These are phyloP conservation scores for Mesitornis unicolor DNA, from an alignment of 2,113 vertebrate genomes.

Conservation along the genomic window DNA sequence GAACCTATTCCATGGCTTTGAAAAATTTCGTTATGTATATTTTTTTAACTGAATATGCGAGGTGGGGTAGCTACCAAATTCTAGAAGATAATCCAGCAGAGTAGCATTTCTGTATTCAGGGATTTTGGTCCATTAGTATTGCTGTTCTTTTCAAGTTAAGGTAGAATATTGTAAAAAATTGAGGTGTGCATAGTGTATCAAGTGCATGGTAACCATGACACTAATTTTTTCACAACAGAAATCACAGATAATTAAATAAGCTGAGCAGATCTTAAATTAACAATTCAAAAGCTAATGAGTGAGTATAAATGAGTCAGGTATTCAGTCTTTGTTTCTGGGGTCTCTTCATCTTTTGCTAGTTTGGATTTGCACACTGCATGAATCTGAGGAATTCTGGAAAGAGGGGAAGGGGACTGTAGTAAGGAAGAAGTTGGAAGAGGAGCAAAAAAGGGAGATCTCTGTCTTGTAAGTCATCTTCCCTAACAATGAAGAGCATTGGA, in stretches of 20 bases:
- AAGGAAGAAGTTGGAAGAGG: neutral
- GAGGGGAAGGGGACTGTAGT: neutral
- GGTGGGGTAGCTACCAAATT: neutral
- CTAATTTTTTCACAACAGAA: neutral
- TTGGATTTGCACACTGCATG: neutral
- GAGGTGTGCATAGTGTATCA: neutral
- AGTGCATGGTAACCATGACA: neutral
- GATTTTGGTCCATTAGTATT: neutral
- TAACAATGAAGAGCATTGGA: neutral
- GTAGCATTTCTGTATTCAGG: neutral
- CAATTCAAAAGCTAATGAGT: neutral
- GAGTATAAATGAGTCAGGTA: neutral
- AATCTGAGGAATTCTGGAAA: neutral
- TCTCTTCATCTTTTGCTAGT: neutral
- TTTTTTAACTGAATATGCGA: neutral
- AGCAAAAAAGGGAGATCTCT: neutral
- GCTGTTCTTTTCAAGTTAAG: neutral
- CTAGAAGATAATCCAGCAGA: neutral
- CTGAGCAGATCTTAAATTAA: neutral
- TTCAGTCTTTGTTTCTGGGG: neutral
- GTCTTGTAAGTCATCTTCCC: neutral
- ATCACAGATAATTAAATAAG: neutral
- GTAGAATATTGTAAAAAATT: neutral
- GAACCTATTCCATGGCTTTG: neutral
- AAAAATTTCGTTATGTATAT: neutral